Conservation (phyloP, 2,888 invertebrate genomes). For the Cantharis rustica region DNA sequence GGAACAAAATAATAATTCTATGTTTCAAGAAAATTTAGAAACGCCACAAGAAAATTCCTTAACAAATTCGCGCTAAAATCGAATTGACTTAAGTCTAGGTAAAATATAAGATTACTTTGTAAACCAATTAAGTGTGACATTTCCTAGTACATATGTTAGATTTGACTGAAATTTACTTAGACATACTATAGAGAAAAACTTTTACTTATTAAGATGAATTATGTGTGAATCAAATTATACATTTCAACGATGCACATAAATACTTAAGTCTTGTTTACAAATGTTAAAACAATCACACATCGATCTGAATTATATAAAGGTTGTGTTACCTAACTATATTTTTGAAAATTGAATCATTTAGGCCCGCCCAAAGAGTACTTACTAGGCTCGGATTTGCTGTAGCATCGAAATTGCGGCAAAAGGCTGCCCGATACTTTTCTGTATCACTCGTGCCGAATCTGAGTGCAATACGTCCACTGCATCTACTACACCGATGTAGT, state of each 20-base stretch:
- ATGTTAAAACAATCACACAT: constrained; percentile 5
- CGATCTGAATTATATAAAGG: constrained; percentile 26
- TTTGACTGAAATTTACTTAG: constrained; percentile 27
- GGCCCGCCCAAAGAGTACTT: neutral
- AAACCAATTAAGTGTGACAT: constrained; percentile 29
- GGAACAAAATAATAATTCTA: constrained; percentile 62
- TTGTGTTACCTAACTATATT: constrained; percentile 23
- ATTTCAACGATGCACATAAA: neutral
- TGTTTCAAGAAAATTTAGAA: constrained; percentile 62
- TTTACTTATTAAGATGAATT: neutral
- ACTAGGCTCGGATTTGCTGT: neutral
- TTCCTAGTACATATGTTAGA: constrained; percentile 19
- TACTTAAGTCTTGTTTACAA: neutral
- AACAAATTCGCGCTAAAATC: constrained; percentile 42
- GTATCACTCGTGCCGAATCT: neutral
- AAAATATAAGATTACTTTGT: constrained; percentile 7
- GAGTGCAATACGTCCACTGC: neutral
- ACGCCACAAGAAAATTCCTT: constrained; percentile 48
- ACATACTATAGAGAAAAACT: neutral
- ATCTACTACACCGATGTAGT: neutral
- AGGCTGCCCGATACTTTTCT: neutral
- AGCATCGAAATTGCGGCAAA: neutral
- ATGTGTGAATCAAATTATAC: neutral
- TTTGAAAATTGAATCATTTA: neutral
- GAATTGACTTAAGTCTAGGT: constrained; percentile 13